Evolutionary conservation across 2,888 invertebrate genomes (phyloP), one percentile per base, ranked within the genome.

Genomic region (Amiota communis): DNA sequence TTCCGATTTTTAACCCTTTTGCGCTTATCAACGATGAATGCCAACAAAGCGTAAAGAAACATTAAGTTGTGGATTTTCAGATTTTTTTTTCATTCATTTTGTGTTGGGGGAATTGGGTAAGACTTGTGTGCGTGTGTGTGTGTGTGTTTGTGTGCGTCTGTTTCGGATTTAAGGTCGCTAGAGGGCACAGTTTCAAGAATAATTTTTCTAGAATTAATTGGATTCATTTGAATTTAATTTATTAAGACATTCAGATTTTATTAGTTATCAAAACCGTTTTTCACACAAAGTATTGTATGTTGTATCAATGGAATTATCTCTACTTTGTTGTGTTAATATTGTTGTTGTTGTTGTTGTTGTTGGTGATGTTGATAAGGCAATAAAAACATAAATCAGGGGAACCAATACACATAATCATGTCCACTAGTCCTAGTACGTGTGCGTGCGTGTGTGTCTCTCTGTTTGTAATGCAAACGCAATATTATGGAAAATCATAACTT

Each of bases 161-260:
- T 23, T 23, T 23, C 23, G 23, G 23, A 23, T 23, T 23, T 23
- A 1, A 23, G 23, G 23, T 73, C 46, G 70, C 59, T 53, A 64
- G 76, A 72, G 76, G 79, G 77, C 78, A 74, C 69, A 79, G 74
- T 83, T 75, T 81, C 83, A 83, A 83, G 84, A 86, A 82, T 82
- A 86, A 87, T 87, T 86, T 86, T 86, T 78, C 84, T 87, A 84
- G 83, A 81, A 87, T 87, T 87, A 87, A 87, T 87, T 87, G 87
- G 87, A 87, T 87, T 86, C 83, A 86, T 86, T 86, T 84, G 84
- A 85, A 86, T 85, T 83, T 79, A 87, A 86, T 87, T 86, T 85
- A 87, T 84, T 84, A 84, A 23, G 23, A 23, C 23, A 84, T 79
- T 85, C 81, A 84, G 86, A 84, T 84, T 23, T 23, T 23, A 23